Evolutionary conservation across 2,113 vertebrate genomes (phyloP), one percentile per base, ranked within the genome.

Genomic region (Coryphaenoides rupestris): DNA sequence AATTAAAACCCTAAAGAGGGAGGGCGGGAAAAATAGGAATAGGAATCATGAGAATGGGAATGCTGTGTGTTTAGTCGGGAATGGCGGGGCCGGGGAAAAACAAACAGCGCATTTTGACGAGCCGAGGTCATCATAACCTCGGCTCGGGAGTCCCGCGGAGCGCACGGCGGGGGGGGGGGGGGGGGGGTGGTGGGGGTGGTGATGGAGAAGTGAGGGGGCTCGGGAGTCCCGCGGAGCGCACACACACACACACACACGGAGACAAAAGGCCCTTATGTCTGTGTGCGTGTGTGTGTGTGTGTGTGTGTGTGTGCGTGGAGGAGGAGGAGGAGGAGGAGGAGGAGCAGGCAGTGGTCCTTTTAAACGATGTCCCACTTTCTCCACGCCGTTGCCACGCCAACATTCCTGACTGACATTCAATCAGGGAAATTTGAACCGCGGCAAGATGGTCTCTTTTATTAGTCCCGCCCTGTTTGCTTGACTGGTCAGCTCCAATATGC

Each of bases 401-500:
- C 86, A 89, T 89, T 91, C 88, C 81, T 90, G 89, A 89, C 82
- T 90, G 90, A 90, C 89, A 89, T 84, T 90, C 86, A 89, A 90
- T 91, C 89, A 91, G 87, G 88, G 84, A 85, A 88, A 90, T 88
- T 84, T 87, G 88, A 90, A 90, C 81, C 82, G 81, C 86, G 83
- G 88, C 85, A 87, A 84, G 89, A 89, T 82, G 87, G n/a, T n/a
- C 80, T 87, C 84, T 89, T 91, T 89, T 88, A 89, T 90, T 90
- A 89, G 88, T 65, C 60, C 73, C 79, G 72, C 84, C 85, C 77
- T 77, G 86, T 89, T 90, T 88, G 89, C 89, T 85, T 86, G 81
- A 84, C 82, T 87, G 88, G 88, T 88, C 89, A 85, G 84, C 84
- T 87, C 78, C 87, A 79, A 82, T 88, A 86, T 84, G 85, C 70